Evolutionary conservation across 53 echinoderm and acorn worm species (phyloP).

Genomic region (Apostichopus leukothele): DNA sequence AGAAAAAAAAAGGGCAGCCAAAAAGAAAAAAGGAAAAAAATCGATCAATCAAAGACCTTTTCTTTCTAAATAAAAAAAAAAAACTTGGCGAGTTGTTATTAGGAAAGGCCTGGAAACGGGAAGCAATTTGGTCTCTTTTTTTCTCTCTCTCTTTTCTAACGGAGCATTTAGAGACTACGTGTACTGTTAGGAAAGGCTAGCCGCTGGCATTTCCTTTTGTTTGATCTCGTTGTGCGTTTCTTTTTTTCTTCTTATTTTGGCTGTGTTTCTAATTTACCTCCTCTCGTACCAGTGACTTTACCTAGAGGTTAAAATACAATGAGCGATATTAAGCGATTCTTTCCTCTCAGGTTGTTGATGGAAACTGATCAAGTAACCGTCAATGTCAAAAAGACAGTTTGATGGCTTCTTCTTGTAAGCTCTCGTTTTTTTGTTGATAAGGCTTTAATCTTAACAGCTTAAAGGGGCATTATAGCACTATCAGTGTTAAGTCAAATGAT

Average conservation of each 20-base stretch:
- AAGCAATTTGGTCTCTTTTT: conserved; percentile 36
- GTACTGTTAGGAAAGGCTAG: conserved; percentile 33
- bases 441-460: too few species aligned
- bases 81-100: conserved; percentile 42
- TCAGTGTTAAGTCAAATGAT: too few species aligned
- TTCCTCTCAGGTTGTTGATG: neutral
- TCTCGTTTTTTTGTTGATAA: neutral
- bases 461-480: too few species aligned
- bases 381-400: neutral
- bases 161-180: conserved; percentile 42
- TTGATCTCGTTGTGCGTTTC: conserved; percentile 22
- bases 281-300: conserved; percentile 13
- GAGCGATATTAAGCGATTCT: conserved; percentile 13
- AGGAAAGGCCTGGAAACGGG: conserved; percentile 45
- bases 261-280: conserved; percentile 20
- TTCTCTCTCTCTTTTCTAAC: conserved; percentile 13
- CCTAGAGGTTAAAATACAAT: conserved; percentile 27
- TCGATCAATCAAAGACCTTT: conserved; percentile 52
- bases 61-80: conserved; percentile 1
- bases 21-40: conserved; percentile 1
- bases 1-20: neutral
- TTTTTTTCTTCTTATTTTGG: neutral
- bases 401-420: neutral
- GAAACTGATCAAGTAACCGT: neutral
- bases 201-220: conserved; percentile 24